Evolutionary conservation across 2,888 invertebrate species (phyloP).

Genomic region (Colletes collaris): DNA sequence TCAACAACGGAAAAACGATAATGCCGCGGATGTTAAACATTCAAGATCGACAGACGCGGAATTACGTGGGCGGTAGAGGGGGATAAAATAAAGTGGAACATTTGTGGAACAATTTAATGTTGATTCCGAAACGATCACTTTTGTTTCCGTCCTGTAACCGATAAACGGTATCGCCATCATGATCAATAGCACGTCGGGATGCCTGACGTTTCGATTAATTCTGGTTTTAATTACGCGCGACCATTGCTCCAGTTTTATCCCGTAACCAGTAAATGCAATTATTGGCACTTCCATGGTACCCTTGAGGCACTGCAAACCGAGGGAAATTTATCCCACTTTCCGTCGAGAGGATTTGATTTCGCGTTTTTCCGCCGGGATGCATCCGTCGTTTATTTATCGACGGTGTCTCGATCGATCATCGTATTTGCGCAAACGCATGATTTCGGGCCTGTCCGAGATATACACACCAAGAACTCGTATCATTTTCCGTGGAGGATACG

Average conservation of each 20-base stretch:
- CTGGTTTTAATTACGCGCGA: constrained; percentile 52
- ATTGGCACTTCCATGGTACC: constrained; percentile 44
- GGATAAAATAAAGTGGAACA: constrained; percentile 20
- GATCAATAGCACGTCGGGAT: constrained; percentile 42
- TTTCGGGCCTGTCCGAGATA: background rate
- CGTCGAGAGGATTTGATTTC: constrained; percentile 3
- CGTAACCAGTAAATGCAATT: constrained; percentile 50
- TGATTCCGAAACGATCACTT: background rate
- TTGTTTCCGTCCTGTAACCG: constrained; percentile 45
- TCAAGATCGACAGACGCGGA: background rate
- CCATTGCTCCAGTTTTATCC: constrained; percentile 44
- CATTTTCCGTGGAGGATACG: too few relatives aligned
- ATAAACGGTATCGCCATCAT: constrained; percentile 49
- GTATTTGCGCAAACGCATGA: constrained; percentile 3
- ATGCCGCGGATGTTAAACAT: constrained; percentile 1
- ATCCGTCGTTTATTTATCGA: constrained; percentile 13
- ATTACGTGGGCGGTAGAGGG: background rate
- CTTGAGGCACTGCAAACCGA: constrained; percentile 26
- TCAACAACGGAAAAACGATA: constrained; percentile 1
- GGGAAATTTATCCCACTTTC: constrained; percentile 39
- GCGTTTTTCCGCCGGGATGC: background rate
- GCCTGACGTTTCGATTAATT: constrained; percentile 57
- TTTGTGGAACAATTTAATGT: constrained; percentile 47
- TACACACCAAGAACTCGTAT: background rate
- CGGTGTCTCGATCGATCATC: constrained; percentile 13